A percentile compares a stretch with the other conserved stretches of the same genome.
phyloP scores from a whole-genome alignment of 2,113 vertebrate genomes.

The Lontra canadensis region DNA sequence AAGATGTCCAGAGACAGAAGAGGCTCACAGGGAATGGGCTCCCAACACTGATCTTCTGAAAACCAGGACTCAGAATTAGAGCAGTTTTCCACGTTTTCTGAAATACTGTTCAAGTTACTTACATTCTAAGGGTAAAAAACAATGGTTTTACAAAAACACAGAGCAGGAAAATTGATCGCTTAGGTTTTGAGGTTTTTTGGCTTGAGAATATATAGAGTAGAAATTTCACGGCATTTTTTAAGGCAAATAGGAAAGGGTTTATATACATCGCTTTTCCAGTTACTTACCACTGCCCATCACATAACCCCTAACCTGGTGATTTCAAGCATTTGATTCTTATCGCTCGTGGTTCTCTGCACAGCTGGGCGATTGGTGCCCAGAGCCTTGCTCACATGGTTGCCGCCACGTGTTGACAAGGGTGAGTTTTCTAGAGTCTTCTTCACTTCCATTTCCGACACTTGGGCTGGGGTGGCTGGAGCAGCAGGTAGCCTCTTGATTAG shows the following conservation, averaged over 20 bases:
- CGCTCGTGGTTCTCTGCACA: not conserved
- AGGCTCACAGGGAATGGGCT: not conserved
- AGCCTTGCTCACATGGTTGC: not conserved
- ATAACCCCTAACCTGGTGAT: not conserved
- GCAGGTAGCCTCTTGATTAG: not conserved
- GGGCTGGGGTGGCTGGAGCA: not conserved
- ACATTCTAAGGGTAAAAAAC: not conserved
- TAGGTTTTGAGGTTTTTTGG: not conserved
- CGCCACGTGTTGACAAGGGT: not conserved
- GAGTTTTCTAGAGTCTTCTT: not conserved
- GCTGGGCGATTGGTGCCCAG: not conserved
- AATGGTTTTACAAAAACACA: not conserved
- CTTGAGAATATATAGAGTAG: not conserved
- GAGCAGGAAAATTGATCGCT: not conserved
- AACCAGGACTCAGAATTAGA: not conserved
- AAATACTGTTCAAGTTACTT: not conserved
- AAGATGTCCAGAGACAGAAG: not conserved
- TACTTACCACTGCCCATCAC: not conserved
- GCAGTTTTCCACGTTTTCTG: not conserved
- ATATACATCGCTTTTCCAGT: not conserved
- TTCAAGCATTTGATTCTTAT: not conserved
- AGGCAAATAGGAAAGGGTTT: not conserved
- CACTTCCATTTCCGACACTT: not conserved
- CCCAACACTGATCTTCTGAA: not conserved
- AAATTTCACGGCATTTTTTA: not conserved